phyloP scores from a whole-genome alignment of 2,888 invertebrate species.

The Apodemia duryi region DNA sequence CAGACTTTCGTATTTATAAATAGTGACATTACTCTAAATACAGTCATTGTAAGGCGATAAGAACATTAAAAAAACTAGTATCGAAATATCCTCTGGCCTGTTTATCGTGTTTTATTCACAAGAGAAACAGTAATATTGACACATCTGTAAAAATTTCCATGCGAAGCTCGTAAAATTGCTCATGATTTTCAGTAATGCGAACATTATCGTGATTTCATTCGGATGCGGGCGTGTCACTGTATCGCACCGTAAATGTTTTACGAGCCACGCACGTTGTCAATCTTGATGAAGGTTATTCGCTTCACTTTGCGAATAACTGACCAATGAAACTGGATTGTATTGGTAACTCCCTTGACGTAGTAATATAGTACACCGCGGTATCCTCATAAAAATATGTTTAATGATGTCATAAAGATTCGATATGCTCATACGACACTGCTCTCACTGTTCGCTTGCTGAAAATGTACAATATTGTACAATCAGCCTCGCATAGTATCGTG shows the following conservation, averaged over 20 bases:
- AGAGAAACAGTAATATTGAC: conserved; percentile 4
- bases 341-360: conserved; percentile 53
- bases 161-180: background rate
- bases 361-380: conserved; percentile 66
- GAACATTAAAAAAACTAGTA: too few species aligned
- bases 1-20: too few species aligned
- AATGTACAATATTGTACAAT: conserved; percentile 35
- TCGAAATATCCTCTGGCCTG: background rate
- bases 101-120: background rate
- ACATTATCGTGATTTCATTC: conserved; percentile 42
- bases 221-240: conserved; percentile 40
- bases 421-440: conserved; percentile 55
- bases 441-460: conserved; percentile 53
- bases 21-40: too few species aligned
- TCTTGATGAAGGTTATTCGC: conserved; percentile 50
- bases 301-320: conserved; percentile 56
- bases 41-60: too few species aligned
- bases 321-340: conserved; percentile 56
- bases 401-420: conserved; percentile 73
- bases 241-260: conserved; percentile 55
- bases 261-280: conserved; percentile 56
- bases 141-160: conserved; percentile 2
- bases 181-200: conserved; percentile 36
- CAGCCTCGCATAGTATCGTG: background rate
- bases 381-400: conserved; percentile 77